Base-by-base conservation (phyloP, 1,140 invertebrate genomes). In the Caerostris extrusa region DNA sequence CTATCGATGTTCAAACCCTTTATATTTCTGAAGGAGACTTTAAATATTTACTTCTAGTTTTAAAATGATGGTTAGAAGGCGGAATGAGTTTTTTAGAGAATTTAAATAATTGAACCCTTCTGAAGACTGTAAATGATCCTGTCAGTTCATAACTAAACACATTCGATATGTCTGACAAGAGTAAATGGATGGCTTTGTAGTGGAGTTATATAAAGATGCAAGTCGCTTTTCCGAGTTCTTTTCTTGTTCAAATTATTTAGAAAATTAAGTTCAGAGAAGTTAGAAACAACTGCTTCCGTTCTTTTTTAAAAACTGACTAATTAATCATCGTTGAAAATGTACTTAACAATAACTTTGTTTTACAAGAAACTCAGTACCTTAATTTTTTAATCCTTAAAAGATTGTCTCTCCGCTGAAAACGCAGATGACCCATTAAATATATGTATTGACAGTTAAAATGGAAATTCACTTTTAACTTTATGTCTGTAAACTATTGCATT, bases 1-100 rank as follows among this genome's bases (percentile, higher is more conserved):
- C 14, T 71, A 90, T 90, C n/a, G 89, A 90, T 90, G 34, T 67
- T 55, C 64, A 34, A 89, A 19, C 61, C 56, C 17, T 83, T 83
- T 58, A 83, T 83, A 19, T 83, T 83, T 83, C n/a, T n/a, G 82
- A 83, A 19, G 82, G 55, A 12, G 53, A 19, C 53, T 83, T 83
- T 58, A 83, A 83, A 83, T 83, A 83, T 58, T 83, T 58, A 83
- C 55, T 57, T 12, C n/a, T 57, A 7, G 56, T 56, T 83, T 83
- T 58, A 77, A 83, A 83, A 58, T 58, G 82, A n/a, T 83, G 17
- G 82, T 56, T 34, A 83, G 55, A 10, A 14, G 12, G 10, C 5
- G 34, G 50, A 77, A 50, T 34, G 34, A 50, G 50, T 77, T 77
- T 71, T 77, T 34, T 53, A 77, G 10, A 77, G 34, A 8, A 5